These are phyloP conservation scores for Drosophila heteroneura DNA, from an alignment of 2,888 invertebrate species.

Conservation along the genomic window DNA sequence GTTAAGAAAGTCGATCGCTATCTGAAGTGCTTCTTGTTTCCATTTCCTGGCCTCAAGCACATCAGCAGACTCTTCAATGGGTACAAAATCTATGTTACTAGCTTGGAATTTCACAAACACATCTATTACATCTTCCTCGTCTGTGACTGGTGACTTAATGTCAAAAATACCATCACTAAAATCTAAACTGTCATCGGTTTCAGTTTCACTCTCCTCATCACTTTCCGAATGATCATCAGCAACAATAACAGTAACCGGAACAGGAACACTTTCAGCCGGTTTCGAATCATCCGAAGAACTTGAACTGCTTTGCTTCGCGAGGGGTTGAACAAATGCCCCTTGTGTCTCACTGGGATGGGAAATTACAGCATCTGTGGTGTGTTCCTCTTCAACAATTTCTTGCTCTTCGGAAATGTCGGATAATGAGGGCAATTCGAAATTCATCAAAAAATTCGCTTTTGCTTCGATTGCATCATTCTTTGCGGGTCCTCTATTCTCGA, in stretches of 20 bases:
- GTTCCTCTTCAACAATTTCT: slow-evolving; percentile 11
- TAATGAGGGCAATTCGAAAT: slow-evolving; percentile 52
- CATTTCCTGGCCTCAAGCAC: neutral
- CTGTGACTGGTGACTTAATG: neutral
- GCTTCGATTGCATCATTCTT: slow-evolving; percentile 32
- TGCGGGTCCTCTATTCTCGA: neutral
- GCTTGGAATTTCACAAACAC: slow-evolving; percentile 21
- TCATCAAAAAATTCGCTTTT: slow-evolving; percentile 53
- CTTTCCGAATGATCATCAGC: neutral
- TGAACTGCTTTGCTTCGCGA: slow-evolving; percentile 20
- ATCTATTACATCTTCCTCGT: neutral
- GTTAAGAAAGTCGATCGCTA: slow-evolving; percentile 51
- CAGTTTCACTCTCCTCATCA: slow-evolving; percentile 5
- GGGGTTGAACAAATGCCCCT: slow-evolving; percentile 52
- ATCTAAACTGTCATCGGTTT: slow-evolving; percentile 5
- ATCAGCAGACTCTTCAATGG: neutral
- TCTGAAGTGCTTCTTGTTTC: neutral
- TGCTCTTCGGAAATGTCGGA: slow-evolving; percentile 53
- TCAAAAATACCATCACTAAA: neutral
- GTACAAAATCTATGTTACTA: accelerated
- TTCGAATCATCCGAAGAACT: neutral
- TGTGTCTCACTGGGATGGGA: accelerated
- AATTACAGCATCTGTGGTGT: accelerated
- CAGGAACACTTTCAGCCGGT: neutral
- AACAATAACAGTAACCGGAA: neutral